Conservation (phyloP, 2,797 vertebrate species). For the Enteromius afrohamiltoni region DNA sequence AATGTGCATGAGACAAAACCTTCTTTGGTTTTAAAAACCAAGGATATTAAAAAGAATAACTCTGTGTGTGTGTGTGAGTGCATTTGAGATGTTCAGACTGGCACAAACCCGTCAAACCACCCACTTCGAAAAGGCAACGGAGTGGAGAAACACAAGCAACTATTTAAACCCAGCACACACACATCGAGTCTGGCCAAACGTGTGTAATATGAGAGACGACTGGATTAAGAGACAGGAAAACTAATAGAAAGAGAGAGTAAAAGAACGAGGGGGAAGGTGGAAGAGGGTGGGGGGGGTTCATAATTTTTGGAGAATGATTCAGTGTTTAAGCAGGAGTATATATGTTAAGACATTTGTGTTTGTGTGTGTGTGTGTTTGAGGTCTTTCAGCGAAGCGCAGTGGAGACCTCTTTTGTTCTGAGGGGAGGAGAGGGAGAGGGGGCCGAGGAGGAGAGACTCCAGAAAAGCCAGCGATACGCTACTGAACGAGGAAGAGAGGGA, state of each 20-base stretch:
- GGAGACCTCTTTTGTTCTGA: conserved; percentile 72
- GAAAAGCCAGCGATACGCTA: conserved; percentile 58
- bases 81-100: conserved; percentile 48
- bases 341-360: conserved; percentile 11
- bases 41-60: conserved; percentile 67
- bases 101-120: conserved; percentile 67
- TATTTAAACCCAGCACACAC: conserved; percentile 65
- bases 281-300: conserved; percentile 25
- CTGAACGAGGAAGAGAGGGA: conserved; percentile 42
- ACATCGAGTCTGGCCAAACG: conserved; percentile 62
- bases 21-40: conserved; percentile 64
- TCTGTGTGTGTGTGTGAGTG: conserved; percentile 44
- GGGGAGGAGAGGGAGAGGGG: conserved; percentile 61
- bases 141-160: conserved; percentile 61
- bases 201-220: conserved; percentile 71
- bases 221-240: conserved; percentile 65
- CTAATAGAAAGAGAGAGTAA: conserved; percentile 53
- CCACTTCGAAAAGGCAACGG: conserved; percentile 53
- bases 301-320: conserved; percentile 46
- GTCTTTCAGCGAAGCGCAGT: conserved; percentile 67
- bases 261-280: conserved; percentile 15
- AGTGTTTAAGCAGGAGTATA: conserved; percentile 23
- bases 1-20: not conserved
- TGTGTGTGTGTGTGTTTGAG: conserved; percentile 25
- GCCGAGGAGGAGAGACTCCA: conserved; percentile 48